Base-by-base conservation (phyloP, 1,140 invertebrate species). In the Bombus ignitus region DNA sequence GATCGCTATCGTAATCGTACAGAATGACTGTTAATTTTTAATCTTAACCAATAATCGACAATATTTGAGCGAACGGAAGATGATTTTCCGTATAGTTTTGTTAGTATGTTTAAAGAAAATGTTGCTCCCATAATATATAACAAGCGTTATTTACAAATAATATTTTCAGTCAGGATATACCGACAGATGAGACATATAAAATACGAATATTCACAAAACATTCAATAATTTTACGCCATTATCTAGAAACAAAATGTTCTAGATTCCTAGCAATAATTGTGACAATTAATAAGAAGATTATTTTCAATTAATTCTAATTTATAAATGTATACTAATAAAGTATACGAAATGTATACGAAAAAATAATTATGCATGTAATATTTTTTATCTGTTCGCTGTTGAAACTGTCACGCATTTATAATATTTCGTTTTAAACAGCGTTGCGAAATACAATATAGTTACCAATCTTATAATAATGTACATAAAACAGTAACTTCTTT, bases 61-160 rank as follows among this genome's bases (percentile, higher is more conserved):
- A 72, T 25, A 28, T 44, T 28, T 53, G 18, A 66, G 72, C 37
- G 22, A 90, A 53, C 37, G 70, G 66, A 87, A 59, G 47, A 37
- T 72, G 39, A 81, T 66, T 87, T 85, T 89, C 25, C 74, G 65
- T 74, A 47, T 74, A 80, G 39, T 81, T 32, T 62, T 57, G n/a
- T 79, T 62, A 74, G 9, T 35, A 57, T 42, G 44, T 80, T 73
- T 42, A 35, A 80, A 44, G 79, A 42, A 82, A 85, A 86, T 77
- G 10, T 86, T 87, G 68, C 88, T 91, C 88, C 86, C 92, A 92
- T 92, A 92, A 92, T 92, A 91, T 88, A 87, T 62, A 76, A 86
- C 66, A 86, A 53, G 28, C 28, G n/a, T 72, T 75, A 78, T 71
- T 59, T 53, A 44, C n/a, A 32, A 83, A 28, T 42, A 28, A 57